Conservation (phyloP, 2,888 invertebrate genomes). For the Oxycera nigricornis region DNA sequence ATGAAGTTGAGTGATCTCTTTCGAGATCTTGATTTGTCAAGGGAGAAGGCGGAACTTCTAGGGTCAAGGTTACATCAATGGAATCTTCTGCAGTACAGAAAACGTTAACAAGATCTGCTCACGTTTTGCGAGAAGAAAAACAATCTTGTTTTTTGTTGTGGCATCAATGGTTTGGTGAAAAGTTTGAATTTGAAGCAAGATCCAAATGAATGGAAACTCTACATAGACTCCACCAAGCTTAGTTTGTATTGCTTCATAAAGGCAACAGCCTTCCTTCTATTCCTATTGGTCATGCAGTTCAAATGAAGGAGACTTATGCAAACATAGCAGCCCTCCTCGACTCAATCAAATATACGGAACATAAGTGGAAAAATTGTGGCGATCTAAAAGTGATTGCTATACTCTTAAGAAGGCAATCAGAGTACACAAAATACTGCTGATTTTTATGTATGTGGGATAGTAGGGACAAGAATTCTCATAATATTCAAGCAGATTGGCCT, state of each 20-base stretch:
- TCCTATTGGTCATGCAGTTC: slow-evolving; percentile 20
- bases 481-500: not conserved
- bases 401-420: not conserved
- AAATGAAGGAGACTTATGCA: slow-evolving; percentile 21
- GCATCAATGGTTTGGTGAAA: not conserved
- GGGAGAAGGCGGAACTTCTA: not conserved
- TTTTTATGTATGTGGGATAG: slow-evolving; percentile 16
- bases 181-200: not conserved
- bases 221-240: not conserved
- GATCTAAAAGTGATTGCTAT: slow-evolving; percentile 10
- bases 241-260: slow-evolving; percentile 7
- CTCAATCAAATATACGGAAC: not conserved
- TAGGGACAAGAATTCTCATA: not conserved
- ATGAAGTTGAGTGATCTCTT: not conserved
- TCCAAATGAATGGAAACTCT: slow-evolving; percentile 6
- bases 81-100: not conserved
- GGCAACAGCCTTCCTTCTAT: not conserved
- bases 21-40: slow-evolving; percentile 3
- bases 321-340: slow-evolving; percentile 5
- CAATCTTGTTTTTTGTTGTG: not conserved
- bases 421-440: not conserved
- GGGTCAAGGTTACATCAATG: not conserved
- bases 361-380: not conserved
- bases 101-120: not conserved
- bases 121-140: not conserved